Evolutionary conservation across 2,888 invertebrate genomes (phyloP).

Genomic region (Drosophila seclusa): DNA sequence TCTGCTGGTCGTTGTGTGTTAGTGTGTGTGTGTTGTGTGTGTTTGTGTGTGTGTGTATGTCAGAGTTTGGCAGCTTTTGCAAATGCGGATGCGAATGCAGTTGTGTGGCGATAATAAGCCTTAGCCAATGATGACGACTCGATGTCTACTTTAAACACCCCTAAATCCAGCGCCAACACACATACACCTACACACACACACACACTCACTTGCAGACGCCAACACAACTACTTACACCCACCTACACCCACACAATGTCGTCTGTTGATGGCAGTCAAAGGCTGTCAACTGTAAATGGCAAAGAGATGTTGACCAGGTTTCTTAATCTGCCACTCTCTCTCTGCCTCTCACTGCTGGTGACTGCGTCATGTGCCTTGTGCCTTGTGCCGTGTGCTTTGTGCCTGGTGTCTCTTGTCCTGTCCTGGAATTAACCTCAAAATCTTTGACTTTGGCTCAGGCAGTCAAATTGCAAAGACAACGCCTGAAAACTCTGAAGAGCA

Average conservation of each 20-base stretch:
- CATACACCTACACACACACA: background rate
- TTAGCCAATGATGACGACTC: constrained; percentile 34
- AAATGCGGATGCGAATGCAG: constrained; percentile 57
- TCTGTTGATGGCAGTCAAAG: constrained; percentile 45
- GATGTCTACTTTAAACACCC: constrained; percentile 26
- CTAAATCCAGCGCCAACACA: background rate
- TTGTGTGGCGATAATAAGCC: constrained; percentile 68
- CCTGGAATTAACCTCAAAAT: constrained; percentile 49
- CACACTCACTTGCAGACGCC: background rate
- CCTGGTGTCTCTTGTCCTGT: constrained; percentile 7
- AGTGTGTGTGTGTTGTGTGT: constrained; percentile 4
- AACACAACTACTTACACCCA: background rate
- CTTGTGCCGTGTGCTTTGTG: background rate
- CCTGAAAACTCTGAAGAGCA: constrained; percentile 7
- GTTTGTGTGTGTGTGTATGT: constrained; percentile 6
- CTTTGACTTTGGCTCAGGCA: constrained; percentile 40
- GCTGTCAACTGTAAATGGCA: constrained; percentile 62
- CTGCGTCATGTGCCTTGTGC: background rate
- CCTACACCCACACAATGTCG: background rate
- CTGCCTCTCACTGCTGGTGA: background rate
- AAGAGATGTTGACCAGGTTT: constrained; percentile 38
- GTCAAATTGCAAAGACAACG: constrained; percentile 13
- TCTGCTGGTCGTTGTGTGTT: constrained; percentile 1
- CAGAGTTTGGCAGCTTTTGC: constrained; percentile 22
- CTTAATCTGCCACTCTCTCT: constrained; percentile 5